Evolutionary conservation across 2,113 vertebrate species (phyloP).

Genomic region (Sarotherodon lohbergeri): DNA sequence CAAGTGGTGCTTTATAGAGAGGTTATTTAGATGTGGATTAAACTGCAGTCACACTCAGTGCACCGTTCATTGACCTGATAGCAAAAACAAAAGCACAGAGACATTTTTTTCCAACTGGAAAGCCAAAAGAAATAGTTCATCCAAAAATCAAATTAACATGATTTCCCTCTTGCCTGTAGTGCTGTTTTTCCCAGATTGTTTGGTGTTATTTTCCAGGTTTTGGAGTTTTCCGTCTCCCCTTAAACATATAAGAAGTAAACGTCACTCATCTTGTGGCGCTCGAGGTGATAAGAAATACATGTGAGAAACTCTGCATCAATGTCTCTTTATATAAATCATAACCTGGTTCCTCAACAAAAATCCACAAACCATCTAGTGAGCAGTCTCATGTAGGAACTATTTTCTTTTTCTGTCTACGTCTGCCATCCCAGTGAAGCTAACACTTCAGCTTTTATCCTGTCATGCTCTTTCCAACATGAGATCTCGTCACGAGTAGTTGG

Average conservation of each 20-base stretch:
- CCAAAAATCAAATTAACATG: not conserved
- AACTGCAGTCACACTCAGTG: not conserved
- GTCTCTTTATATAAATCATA: not conserved
- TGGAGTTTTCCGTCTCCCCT: not conserved
- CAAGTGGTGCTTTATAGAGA: conserved; percentile 4
- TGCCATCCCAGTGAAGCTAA: not conserved
- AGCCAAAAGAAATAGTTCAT: not conserved
- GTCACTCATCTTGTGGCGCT: not conserved
- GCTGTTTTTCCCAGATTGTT: not conserved
- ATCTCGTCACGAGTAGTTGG: rapidly evolving
- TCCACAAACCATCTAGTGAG: not conserved
- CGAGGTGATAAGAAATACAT: not conserved
- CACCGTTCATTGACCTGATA: conserved; percentile 4
- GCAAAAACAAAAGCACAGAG: not conserved
- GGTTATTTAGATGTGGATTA: conserved; percentile 21
- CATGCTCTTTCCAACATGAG: not conserved
- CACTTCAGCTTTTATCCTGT: not conserved
- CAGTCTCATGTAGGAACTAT: not conserved
- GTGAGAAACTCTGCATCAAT: rapidly evolving
- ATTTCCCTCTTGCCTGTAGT: not conserved
- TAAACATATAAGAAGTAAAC: not conserved
- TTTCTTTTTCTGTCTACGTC: not conserved
- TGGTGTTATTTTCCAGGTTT: not conserved
- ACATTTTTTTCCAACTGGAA: not conserved
- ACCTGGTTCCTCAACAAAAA: not conserved